Conservation (phyloP, 2,797 vertebrate species). For the Tokudaia tokunoshimensis region DNA sequence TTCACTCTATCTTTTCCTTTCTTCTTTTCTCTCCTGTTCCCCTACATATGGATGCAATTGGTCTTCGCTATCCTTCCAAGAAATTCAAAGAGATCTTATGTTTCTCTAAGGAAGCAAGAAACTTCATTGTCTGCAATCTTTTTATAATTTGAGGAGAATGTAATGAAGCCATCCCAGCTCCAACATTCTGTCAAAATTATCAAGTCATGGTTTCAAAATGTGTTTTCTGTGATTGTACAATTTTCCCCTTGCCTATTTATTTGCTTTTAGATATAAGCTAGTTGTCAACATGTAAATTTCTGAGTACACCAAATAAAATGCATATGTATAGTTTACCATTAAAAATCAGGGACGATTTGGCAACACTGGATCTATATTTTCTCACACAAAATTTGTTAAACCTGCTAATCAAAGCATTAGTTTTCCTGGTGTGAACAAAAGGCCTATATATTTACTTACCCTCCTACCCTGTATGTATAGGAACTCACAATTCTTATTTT, state of each 20-base stretch:
- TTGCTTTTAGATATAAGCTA: background rate
- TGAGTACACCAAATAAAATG: background rate
- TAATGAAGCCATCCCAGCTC: background rate
- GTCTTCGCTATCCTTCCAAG: background rate
- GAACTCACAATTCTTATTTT: conserved; percentile 3
- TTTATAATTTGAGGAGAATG: background rate
- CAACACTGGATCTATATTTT: background rate
- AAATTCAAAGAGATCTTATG: background rate
- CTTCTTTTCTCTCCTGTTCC: background rate
- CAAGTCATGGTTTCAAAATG: background rate
- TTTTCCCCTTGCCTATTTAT: background rate
- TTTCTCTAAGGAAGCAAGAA: background rate
- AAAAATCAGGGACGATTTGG: background rate
- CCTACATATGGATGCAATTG: background rate
- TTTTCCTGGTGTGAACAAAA: background rate
- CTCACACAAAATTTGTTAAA: background rate
- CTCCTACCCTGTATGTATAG: background rate
- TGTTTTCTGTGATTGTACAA: background rate
- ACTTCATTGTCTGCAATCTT: background rate
- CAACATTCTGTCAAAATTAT: background rate
- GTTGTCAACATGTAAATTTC: background rate
- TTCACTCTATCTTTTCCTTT: background rate
- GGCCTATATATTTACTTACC: background rate
- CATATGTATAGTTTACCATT: background rate
- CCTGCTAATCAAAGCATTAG: background rate